Evolutionary conservation across 2,113 vertebrate genomes (phyloP).

Genomic region (Myxocyprinus asiaticus): DNA sequence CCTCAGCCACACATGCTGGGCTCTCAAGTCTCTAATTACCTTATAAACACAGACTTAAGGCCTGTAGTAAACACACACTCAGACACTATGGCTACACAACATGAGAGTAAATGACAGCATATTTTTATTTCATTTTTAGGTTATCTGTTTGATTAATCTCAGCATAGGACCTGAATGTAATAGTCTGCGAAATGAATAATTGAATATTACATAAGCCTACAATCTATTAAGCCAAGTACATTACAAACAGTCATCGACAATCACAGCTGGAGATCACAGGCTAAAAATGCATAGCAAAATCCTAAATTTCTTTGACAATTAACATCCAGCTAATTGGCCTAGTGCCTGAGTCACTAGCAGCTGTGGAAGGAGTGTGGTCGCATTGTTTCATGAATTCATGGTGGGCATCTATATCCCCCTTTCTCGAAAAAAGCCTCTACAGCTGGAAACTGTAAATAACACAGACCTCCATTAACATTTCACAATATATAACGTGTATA

Average conservation of each 20-base stretch:
- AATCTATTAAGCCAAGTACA: slow-evolving; percentile 5
- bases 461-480: slow-evolving; percentile 10
- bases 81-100: neutral
- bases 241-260: neutral
- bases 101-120: slow-evolving; percentile 6
- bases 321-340: slow-evolving; percentile 13
- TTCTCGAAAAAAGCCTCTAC: neutral
- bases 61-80: slow-evolving; percentile 55
- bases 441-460: slow-evolving; percentile 39
- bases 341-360: slow-evolving; percentile 18
- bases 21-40: slow-evolving; percentile 67
- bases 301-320: slow-evolving; percentile 19
- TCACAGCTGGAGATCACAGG: slow-evolving; percentile 19
- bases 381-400: neutral
- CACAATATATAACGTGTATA: slow-evolving; percentile 26
- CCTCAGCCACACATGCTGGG: slow-evolving; percentile 60
- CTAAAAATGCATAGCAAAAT: neutral
- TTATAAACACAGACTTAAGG: slow-evolving; percentile 60
- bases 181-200: neutral
- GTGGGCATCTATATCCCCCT: neutral
- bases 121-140: neutral
- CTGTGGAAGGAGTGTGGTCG: neutral
- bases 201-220: too few relatives aligned
- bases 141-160: too few relatives aligned
- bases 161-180: too few relatives aligned